phyloP scores from a whole-genome alignment of 2,113 vertebrate species.

The Brachirus orientalis region DNA sequence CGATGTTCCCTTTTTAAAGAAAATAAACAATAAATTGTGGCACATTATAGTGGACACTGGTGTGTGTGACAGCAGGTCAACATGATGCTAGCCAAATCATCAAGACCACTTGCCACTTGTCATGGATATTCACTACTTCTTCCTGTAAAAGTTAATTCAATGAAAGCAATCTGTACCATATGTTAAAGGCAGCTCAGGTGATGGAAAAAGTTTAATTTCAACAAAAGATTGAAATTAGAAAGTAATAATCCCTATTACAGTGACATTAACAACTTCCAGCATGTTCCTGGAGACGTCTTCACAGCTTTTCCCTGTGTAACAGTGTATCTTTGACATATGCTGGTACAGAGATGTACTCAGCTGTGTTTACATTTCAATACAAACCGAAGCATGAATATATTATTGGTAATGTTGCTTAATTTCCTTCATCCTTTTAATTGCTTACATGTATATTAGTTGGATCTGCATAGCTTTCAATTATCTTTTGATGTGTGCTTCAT shows the following conservation, averaged over 20 bases:
- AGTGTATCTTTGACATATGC: no score
- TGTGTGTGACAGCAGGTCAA: no score
- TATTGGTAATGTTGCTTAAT: slow-evolving; percentile 65
- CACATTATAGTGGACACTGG: no score
- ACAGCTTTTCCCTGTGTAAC: neutral
- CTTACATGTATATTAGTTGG: slow-evolving; percentile 71
- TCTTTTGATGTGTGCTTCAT: slow-evolving; percentile 67
- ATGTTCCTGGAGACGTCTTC: slow-evolving; percentile 10
- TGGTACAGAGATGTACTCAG: slow-evolving; percentile 13
- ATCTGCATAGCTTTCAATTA: slow-evolving; percentile 75
- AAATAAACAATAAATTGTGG: no score
- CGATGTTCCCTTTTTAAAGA: no score
- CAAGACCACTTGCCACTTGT: no score
- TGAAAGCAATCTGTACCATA: slow-evolving; percentile 38
- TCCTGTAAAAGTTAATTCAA: slow-evolving; percentile 39
- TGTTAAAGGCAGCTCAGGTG: slow-evolving; percentile 45
- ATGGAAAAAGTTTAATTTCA: slow-evolving; percentile 52
- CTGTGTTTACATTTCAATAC: slow-evolving; percentile 42
- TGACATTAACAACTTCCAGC: no score
- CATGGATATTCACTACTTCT: no score
- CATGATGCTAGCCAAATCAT: no score
- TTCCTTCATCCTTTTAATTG: slow-evolving; percentile 68
- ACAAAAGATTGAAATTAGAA: no score
- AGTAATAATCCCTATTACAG: no score
- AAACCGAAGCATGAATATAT: slow-evolving; percentile 58